phyloP scores from a whole-genome alignment of 2,113 vertebrate genomes.

The Indicator indicator region DNA sequence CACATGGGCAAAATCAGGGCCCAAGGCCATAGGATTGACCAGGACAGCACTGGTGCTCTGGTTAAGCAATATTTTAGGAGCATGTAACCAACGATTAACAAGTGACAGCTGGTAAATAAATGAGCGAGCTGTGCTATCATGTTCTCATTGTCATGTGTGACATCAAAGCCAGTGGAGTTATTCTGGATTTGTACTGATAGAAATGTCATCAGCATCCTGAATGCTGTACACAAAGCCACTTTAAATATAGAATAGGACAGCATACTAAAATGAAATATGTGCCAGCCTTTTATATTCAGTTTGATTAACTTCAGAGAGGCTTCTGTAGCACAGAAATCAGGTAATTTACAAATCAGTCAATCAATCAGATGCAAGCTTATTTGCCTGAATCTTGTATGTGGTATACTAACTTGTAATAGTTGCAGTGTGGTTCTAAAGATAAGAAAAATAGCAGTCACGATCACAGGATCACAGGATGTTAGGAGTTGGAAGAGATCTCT shows the following conservation, averaged over 20 bases:
- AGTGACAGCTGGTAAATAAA: background rate
- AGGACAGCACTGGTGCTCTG: background rate
- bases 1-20: background rate
- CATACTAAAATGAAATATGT: background rate
- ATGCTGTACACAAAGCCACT: background rate
- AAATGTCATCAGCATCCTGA: background rate
- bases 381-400: background rate
- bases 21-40: background rate
- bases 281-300: background rate
- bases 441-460: background rate
- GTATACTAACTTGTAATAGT: background rate
- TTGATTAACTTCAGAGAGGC: background rate
- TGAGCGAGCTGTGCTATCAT: background rate
- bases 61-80: background rate
- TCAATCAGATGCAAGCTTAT: background rate
- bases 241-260: background rate
- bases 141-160: background rate
- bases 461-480: no score
- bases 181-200: background rate
- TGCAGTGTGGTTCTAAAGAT: background rate
- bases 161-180: background rate
- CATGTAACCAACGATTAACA: fast-evolving
- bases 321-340: background rate
- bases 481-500: no score
- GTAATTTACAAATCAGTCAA: no score